Evolutionary conservation across 2,888 invertebrate genomes (phyloP), one percentile per base, ranked within the genome.

Genomic region (Agrilus cyanescens): DNA sequence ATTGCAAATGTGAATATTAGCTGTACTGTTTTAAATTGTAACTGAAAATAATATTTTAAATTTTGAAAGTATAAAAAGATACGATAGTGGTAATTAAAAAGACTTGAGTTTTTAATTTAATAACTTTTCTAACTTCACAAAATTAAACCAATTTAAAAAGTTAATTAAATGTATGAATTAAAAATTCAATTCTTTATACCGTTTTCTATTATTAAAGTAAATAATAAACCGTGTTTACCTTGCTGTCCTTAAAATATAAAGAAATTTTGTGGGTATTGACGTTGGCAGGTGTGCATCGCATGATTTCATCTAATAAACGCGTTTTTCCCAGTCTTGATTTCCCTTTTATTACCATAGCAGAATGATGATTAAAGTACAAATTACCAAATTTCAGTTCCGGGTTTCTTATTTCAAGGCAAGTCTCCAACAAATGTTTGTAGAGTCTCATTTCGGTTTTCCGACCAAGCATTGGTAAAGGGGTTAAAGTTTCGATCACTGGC

Each of bases 251-350:
- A 12, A 55, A 46, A 1, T 55, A 55, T n/a, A 71, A 46, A 0
- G 59, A 55, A 43, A 70, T 59, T 44, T 61, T 62, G 44, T 65
- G 61, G 13, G 60, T 56, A 0, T 62, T 61, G 13, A 67, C 54
- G 4, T 53, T 55, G 12, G 54, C 48, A 1, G 73, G 71, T 4
- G 72, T 69, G 4, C 65, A 53, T 46, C 63, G 64, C 6, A 73
- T 57, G 41, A 75, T 68, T 61, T 79, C 79, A 37, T 76, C 71
- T 14, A 79, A 51, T 8, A 81, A 57, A 41, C 80, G 69, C 1
- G 73, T 73, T 59, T 79, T 80, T 1, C 82, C 82, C 36, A 75
- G 71, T 36, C 73, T 63, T 2, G 69, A 66, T 31, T 71, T 73
- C 1, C 79, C 79, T 62, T 76, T 68, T 13, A 62, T 58, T 37